Conservation (phyloP, 2,797 vertebrate genomes). For the Scolopax rusticola region DNA sequence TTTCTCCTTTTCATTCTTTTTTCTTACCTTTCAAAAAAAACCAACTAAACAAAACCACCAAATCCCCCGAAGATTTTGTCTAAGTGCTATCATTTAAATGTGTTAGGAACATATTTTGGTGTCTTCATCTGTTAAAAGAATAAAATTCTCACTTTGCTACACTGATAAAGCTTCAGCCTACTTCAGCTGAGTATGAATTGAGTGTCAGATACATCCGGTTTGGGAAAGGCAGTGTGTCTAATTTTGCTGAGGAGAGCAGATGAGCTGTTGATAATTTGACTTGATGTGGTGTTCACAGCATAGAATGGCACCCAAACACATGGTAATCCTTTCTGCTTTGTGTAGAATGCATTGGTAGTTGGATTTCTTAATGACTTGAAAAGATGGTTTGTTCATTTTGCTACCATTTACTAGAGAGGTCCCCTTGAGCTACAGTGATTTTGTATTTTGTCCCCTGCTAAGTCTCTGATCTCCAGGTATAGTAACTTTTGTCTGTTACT, state of each 20-base stretch:
- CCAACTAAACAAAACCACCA: not conserved
- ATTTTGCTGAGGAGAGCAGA: not conserved
- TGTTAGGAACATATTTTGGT: not conserved
- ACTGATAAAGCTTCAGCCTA: not conserved
- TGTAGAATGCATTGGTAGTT: not conserved
- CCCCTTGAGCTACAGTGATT: not conserved
- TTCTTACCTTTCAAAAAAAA: not conserved
- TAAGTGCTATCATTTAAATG: not conserved
- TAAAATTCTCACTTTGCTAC: not conserved
- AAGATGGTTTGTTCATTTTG: not conserved
- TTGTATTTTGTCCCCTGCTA: not conserved
- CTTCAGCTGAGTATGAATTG: not conserved
- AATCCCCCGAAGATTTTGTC: not conserved
- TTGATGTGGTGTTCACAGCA: accelerated
- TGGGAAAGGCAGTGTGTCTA: not conserved
- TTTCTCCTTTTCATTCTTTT: not conserved
- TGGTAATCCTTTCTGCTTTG: not conserved
- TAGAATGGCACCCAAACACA: not conserved
- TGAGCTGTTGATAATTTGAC: accelerated
- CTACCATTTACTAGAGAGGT: not conserved
- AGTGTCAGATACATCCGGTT: not conserved
- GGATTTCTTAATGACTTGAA: not conserved
- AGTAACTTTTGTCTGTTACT: not conserved
- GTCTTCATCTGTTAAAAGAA: not conserved
- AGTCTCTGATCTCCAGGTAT: not conserved